Evolutionary conservation across 1,140 invertebrate species (phyloP).

Genomic region (Sitophilus oryzae): DNA sequence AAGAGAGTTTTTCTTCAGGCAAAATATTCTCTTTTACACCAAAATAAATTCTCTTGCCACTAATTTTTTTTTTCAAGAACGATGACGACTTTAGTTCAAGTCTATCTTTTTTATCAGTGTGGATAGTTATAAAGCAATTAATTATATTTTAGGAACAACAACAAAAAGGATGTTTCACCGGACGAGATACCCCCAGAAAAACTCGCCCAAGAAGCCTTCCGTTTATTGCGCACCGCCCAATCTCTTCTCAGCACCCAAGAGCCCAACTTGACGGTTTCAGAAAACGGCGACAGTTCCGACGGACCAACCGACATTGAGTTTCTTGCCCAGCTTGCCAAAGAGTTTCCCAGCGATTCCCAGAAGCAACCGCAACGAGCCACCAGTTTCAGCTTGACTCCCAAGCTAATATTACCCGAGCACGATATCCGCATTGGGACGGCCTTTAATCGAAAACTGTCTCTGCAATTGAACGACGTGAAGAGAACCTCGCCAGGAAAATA

Average conservation of each 20-base stretch:
- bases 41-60: no score
- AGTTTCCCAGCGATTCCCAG: conserved; percentile 33
- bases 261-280: conserved; percentile 51
- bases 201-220: conserved; percentile 61
- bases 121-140: not conserved
- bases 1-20: no score
- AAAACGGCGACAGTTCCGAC: conserved; percentile 31
- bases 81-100: no score
- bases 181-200: conserved; percentile 58
- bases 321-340: conserved; percentile 36
- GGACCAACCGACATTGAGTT: conserved; percentile 34
- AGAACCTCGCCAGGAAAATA: conserved; percentile 8
- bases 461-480: conserved; percentile 31
- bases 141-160: conserved; percentile 26
- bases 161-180: conserved; percentile 25
- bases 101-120: no score
- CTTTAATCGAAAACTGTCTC: conserved; percentile 37
- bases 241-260: conserved; percentile 59
- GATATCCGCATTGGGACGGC: conserved; percentile 29
- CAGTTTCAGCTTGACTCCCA: conserved; percentile 37
- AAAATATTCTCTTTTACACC: no score
- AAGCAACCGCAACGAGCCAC: conserved; percentile 32
- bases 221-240: conserved; percentile 59
- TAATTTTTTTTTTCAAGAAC: no score
- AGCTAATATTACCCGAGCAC: conserved; percentile 34